Percentiles rank a stretch among this genome's conserved stretches.
phyloP scores from a whole-genome alignment of 1,140 invertebrate species.

The Pogonomyrmex barbatus region DNA sequence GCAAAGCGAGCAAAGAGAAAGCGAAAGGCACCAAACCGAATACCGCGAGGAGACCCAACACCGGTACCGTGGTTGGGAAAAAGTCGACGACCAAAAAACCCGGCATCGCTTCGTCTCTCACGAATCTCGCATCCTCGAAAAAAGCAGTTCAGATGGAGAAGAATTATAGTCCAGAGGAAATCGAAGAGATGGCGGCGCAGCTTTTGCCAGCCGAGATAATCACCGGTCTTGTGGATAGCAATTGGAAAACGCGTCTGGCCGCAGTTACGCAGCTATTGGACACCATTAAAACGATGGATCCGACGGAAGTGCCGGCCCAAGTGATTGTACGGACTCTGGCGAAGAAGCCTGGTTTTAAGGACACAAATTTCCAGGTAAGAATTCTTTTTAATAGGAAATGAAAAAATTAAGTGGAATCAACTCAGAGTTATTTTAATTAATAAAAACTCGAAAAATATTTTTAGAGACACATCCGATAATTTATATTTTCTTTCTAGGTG shows the following conservation, averaged over 20 bases:
- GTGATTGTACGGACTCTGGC: constrained; percentile 91
- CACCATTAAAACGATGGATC: constrained; percentile 87
- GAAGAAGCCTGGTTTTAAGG: constrained; percentile 96
- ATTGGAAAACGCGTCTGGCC: constrained; percentile 95
- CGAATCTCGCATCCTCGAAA: constrained; percentile 74
- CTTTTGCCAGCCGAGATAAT: constrained; percentile 89
- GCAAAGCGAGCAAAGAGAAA: constrained; percentile 75
- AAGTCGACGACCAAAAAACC: constrained; percentile 81
- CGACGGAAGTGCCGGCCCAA: constrained; percentile 90
- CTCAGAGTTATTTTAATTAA: neutral
- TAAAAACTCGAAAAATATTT: neutral
- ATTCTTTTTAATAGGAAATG: too few species aligned
- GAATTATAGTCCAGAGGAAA: constrained; percentile 88
- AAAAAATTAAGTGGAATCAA: too few species aligned
- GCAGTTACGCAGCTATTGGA: constrained; percentile 91
- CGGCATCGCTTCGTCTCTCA: constrained; percentile 65
- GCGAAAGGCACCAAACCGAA: constrained; percentile 80
- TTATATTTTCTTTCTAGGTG: constrained; percentile 83
- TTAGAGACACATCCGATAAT: neutral
- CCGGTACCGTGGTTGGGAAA: constrained; percentile 83
- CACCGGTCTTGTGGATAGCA: constrained; percentile 90
- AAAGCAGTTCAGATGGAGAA: constrained; percentile 81
- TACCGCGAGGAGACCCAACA: constrained; percentile 84
- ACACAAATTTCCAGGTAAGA: constrained; percentile 94
- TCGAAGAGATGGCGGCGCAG: constrained; percentile 89